Evolutionary conservation across 2,113 vertebrate species (phyloP).

Genomic region (Urocynchramus pylzowi): DNA sequence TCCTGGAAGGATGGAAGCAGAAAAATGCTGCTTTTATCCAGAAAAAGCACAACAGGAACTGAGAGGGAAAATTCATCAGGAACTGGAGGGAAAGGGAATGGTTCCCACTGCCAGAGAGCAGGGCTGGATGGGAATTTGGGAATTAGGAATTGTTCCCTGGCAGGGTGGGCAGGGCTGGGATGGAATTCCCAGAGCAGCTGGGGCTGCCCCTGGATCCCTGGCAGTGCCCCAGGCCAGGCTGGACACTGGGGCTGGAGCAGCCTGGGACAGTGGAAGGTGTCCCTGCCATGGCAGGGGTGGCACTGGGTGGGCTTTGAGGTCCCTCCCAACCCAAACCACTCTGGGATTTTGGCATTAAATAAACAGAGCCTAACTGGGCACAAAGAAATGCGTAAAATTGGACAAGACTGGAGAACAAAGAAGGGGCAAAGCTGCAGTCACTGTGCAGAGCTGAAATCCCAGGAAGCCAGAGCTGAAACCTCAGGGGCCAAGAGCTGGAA

Average conservation of each 20-base stretch:
- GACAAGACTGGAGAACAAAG: background rate
- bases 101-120: background rate
- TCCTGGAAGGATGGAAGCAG: background rate
- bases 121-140: background rate
- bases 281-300: background rate
- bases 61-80: background rate
- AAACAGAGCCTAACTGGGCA: background rate
- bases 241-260: background rate
- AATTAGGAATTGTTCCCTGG: background rate
- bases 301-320: fast-evolving
- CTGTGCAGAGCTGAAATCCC: background rate
- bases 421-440: background rate
- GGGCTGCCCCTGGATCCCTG: background rate
- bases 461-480: too few relatives aligned
- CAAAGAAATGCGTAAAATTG: background rate
- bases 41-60: background rate
- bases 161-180: background rate
- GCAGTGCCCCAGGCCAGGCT: background rate
- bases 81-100: background rate
- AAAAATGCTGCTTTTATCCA: background rate
- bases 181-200: background rate
- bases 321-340: fast-evolving
- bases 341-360: background rate
- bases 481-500: too few relatives aligned
- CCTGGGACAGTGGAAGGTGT: background rate